Evolutionary conservation across 2,113 vertebrate genomes (phyloP).

Genomic region (Dasyornis broadbenti): DNA sequence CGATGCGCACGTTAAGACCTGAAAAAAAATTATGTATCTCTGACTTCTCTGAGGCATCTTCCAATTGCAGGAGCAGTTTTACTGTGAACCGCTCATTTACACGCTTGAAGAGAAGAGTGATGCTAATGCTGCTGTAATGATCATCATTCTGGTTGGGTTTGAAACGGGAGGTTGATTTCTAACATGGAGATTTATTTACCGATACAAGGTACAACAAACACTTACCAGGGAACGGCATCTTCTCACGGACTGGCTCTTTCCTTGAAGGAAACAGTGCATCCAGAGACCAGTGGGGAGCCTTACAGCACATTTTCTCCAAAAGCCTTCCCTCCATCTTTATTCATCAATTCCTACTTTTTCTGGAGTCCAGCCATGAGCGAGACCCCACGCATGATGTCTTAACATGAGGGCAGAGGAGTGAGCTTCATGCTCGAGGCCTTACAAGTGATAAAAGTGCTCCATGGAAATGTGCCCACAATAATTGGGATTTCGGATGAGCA

Average conservation of each 20-base stretch:
- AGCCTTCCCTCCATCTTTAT: background rate
- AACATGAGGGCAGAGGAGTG: fast-evolving
- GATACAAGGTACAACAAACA: background rate
- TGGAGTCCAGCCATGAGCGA: background rate
- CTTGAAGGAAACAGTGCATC: background rate
- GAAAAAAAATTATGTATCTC: background rate
- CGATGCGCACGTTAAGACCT: background rate
- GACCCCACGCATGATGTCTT: fast-evolving
- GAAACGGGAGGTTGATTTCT: background rate
- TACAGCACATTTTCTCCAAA: background rate
- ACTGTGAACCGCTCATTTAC: background rate
- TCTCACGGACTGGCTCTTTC: fast-evolving
- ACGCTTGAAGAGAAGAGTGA: background rate
- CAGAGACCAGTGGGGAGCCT: background rate
- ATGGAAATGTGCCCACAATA: fast-evolving
- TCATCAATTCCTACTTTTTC: background rate
- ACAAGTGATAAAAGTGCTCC: fast-evolving
- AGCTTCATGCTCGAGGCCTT: fast-evolving
- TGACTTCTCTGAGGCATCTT: background rate
- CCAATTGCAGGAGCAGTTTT: background rate
- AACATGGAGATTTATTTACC: background rate
- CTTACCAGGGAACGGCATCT: background rate
- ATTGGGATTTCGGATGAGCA: background rate
- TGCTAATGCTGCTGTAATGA: background rate
- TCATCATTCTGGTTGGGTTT: background rate